Base-by-base conservation (phyloP, 1,140 invertebrate species). In the Formica selysi region DNA sequence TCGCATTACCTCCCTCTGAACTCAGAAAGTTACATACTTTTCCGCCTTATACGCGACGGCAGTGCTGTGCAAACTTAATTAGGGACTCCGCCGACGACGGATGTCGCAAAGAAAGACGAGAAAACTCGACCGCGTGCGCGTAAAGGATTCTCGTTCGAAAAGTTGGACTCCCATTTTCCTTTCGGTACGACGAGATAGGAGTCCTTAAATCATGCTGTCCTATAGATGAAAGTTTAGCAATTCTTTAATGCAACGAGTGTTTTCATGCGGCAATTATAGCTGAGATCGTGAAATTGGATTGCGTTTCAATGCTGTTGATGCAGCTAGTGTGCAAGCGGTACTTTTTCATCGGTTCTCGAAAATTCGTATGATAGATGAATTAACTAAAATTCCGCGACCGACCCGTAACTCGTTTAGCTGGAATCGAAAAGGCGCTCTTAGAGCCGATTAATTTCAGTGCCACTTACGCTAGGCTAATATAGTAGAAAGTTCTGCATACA, bases 41-140 rank as follows among this genome's bases (percentile, higher is more conserved):
- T 90, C 83, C 79, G 85, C 59, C 89, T 70, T 57, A 78, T 79
- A 57, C 54, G 85, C 79, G 79, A 70, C 70, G 41, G 71, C 81
- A 65, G 70, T 84, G 79, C 85, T 80, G 62, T 90, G 89, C 89
- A 90, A 90, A 90, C 89, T 90, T 86, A 90, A 90, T 90, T 90
- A 90, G 86, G 76, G 67, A 62, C 88, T 76, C 62, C 19, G 32
- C 51, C 81, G 32, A n/a, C 67, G 71, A n/a, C 38, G 67, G 51
- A 22, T 36, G 38, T 81, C 76, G 22, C 64, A 41, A 85, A 80
- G 76, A 59, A 68, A 57, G 83, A 79, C n/a, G 54, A 68, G 74
- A 61, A 83, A 74, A 83, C 19, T 48, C 51, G 26, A 19, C 76
- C n/a, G 38, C 67, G 48, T 51, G 32, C 8, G 32, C 44, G 36